Percentiles rank a stretch among this genome's conserved stretches.
Evolutionary conservation across 2,797 vertebrate species (phyloP).

Genomic region (Pangasius krempfi): DNA sequence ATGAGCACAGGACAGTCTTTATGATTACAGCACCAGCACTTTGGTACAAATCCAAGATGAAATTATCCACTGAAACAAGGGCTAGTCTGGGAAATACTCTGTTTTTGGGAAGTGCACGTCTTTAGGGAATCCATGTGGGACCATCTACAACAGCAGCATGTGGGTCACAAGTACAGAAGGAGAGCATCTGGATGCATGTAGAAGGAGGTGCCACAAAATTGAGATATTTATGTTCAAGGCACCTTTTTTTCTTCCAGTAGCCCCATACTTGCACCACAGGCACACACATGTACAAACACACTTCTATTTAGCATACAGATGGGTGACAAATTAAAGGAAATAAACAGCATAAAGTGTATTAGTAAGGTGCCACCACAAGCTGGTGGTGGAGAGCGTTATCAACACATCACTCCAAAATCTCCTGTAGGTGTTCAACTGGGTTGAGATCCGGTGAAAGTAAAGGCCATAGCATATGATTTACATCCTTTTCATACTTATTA

Average conservation of each 20-base stretch:
- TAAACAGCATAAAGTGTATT: background rate
- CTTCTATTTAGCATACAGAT: background rate
- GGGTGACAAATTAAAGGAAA: background rate
- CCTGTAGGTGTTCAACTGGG: background rate
- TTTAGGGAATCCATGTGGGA: background rate
- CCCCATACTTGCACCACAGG: background rate
- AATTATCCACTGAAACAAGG: background rate
- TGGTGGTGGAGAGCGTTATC: background rate
- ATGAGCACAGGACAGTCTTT: background rate
- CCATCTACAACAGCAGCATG: background rate
- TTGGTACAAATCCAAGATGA: background rate
- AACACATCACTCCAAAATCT: background rate
- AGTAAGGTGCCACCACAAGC: background rate
- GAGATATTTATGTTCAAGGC: conserved; percentile 32
- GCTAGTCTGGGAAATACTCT: background rate
- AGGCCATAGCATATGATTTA: background rate
- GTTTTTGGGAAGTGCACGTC: background rate
- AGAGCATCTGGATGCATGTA: background rate
- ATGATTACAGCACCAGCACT: background rate
- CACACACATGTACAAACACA: background rate
- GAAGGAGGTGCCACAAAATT: background rate
- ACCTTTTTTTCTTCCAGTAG: background rate
- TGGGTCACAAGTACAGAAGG: background rate
- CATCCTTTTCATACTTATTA: no score
- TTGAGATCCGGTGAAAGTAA: background rate